Evolutionary conservation across 2,113 vertebrate species (phyloP).

Genomic region (Vulpes vulpes): DNA sequence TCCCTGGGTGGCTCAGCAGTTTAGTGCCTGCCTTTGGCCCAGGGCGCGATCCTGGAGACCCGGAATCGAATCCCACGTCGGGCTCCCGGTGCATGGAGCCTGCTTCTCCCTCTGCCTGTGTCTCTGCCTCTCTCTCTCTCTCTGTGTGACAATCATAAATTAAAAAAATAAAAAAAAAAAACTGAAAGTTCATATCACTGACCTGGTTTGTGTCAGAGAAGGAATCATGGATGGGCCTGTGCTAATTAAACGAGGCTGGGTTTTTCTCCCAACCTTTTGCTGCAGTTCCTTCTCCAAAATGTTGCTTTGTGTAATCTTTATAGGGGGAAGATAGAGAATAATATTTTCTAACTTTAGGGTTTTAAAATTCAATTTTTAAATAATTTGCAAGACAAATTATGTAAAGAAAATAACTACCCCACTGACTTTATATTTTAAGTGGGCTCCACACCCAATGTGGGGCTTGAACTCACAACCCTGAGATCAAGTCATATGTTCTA

Average conservation of each 20-base stretch:
- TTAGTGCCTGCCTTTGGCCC: too few species aligned
- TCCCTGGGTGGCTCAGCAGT: too few species aligned
- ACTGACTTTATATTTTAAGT: neutral
- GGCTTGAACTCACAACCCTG: neutral
- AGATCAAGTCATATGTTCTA: neutral
- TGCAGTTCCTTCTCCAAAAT: neutral
- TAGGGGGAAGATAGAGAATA: neutral
- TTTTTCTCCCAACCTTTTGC: neutral
- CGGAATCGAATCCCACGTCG: too few species aligned
- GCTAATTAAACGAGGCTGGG: neutral
- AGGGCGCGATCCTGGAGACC: too few species aligned
- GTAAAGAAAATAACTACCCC: neutral
- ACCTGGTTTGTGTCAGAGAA: neutral
- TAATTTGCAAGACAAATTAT: neutral
- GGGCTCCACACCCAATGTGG: neutral
- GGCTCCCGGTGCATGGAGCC: too few species aligned
- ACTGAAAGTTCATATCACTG: neutral
- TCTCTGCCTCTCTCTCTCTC: too few species aligned
- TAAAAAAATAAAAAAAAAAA: too few species aligned
- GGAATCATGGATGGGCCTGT: neutral
- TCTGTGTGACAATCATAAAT: too few species aligned
- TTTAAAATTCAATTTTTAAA: slow-evolving; percentile 34
- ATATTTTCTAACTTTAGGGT: neutral
- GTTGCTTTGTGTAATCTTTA: neutral
- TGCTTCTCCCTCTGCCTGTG: too few species aligned